phyloP scores from a whole-genome alignment of 2,888 invertebrate species.

The Dynastes grantii region DNA sequence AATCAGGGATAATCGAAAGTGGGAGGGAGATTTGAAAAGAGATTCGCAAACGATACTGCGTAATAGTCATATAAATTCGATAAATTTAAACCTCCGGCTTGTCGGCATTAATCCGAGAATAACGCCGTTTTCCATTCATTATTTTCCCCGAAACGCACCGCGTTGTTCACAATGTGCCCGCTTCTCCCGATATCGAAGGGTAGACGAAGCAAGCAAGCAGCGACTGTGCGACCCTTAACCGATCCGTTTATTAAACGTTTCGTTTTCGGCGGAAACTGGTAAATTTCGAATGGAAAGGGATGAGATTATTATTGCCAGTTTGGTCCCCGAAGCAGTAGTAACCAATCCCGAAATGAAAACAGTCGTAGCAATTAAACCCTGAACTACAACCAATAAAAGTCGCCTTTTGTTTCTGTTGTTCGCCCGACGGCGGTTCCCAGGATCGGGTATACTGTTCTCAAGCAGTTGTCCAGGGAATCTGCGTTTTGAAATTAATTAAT shows the following conservation, averaged over 20 bases:
- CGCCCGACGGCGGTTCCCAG: neutral
- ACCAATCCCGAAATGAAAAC: slow-evolving; percentile 35
- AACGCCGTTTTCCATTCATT: slow-evolving; percentile 38
- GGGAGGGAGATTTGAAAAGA: neutral
- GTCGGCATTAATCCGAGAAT: slow-evolving; percentile 36
- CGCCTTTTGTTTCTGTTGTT: slow-evolving; percentile 30
- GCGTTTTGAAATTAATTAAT: slow-evolving; percentile 1
- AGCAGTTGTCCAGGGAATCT: slow-evolving; percentile 6
- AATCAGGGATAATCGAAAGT: neutral
- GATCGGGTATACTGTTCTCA: slow-evolving; percentile 25
- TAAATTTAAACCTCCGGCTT: slow-evolving; percentile 31
- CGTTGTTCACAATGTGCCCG: neutral
- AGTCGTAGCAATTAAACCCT: slow-evolving; percentile 33
- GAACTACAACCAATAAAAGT: slow-evolving; percentile 35
- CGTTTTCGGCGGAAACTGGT: slow-evolving; percentile 12
- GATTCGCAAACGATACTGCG: slow-evolving; percentile 5
- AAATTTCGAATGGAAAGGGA: neutral
- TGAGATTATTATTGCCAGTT: slow-evolving; percentile 26
- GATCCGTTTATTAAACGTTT: slow-evolving; percentile 32
- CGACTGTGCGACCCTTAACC: neutral
- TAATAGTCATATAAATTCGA: slow-evolving; percentile 29
- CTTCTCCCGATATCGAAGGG: slow-evolving; percentile 3
- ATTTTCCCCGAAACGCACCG: slow-evolving; percentile 21
- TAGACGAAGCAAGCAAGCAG: neutral
- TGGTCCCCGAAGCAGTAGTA: slow-evolving; percentile 17